Evolutionary conservation across 53 echinoderm and acorn worm species (phyloP), one percentile per base, ranked within the genome.

Genomic region (Astropecten irregularis): DNA sequence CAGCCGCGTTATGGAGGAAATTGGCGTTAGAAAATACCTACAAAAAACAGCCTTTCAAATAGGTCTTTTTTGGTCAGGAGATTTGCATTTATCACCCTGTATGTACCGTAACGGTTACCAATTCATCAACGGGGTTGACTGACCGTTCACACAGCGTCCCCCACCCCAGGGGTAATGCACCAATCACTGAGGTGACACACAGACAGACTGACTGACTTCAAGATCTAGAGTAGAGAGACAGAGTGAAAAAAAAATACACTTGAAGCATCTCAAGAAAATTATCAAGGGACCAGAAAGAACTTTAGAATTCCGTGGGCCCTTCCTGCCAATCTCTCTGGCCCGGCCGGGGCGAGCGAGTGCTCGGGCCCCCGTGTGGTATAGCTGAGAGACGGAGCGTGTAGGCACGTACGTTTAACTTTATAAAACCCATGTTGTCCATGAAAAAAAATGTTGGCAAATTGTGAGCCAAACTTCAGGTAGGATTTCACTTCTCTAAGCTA

Each of bases 181-280:
- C 63, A 60, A 61, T 11, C 61, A 28, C 48, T 11, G 32, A 62
- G 79, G 79, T 79, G 79, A 79, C 76, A n/a, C n/a, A n/a, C n/a
- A 76, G 76, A 42, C 76, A 61, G 79, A 79, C 79, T 79, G 79
- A 47, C 79, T 79, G 61, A 47, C 46, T 74, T 74, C 71, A 35
- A 34, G 71, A 50, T 71, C 40, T 19, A 32, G 58, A 57, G 76
- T n/a, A n/a, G n/a, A n/a, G n/a, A n/a, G n/a, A n/a, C n/a, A n/a
- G n/a, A n/a, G n/a, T n/a, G n/a, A n/a, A n/a, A n/a, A 76, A 35
- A 40, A 58, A 71, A 46, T 57, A 60, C 79, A 28, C 79, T 79
- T 62, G 79, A 79, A 79, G 36, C 60, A 79, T 79, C 79, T 79
- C 62, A 20, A 76, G 57, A 46, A 62, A 42, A 79, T 79, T 31